Base-by-base conservation (phyloP, 2,113 vertebrate genomes). In the Petrocephalus microphthalmus region DNA sequence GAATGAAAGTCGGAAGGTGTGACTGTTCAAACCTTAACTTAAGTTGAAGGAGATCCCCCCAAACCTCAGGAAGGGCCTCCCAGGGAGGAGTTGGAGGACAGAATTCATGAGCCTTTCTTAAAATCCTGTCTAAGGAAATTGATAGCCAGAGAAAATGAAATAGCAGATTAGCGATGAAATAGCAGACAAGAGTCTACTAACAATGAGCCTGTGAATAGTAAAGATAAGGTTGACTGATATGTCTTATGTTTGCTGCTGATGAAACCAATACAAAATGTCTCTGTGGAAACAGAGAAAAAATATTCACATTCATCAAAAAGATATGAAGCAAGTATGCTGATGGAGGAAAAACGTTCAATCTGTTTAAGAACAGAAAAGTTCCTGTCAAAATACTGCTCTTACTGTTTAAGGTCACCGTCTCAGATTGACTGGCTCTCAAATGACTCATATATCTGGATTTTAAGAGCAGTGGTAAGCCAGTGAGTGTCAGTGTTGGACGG, bases 191-290 rank as follows among this genome's bases (percentile, higher is more conserved):
- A 88, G 45, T 56, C 25, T 84, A 84, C 81, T 53, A 84, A 84
- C 6, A n/a, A 33, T 84, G 81, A 88, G 53, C 45, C 64, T 56
- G 57, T 64, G 74, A 57, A 11, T 51, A 84, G 22, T 84, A 49
- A 13, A 84, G 82, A 5, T 10, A 3, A 74, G 17, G 82, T 5
- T 1, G 7, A n/a, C 20, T n/a, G 47, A 51, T 20, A 13, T 7
- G 6, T 51, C 15, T 22, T 54, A 54, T 33, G 6, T 2, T 42
- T 13, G 60, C 60, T 78, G 10, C 7, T 25, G 54, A 60, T 49
- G 52, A 54, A 84, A 51, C 20, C 81, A 54, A 82, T 52, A 84
- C 82, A 84, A 54, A 67, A n/a, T 51, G 82, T 84, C 82, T 49
- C 82, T 49, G n/a, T 52, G 82, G 82, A 49, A 84, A 84, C 20